phyloP scores from a whole-genome alignment of 2,888 invertebrate genomes.

The Trichogramma evanescens region DNA sequence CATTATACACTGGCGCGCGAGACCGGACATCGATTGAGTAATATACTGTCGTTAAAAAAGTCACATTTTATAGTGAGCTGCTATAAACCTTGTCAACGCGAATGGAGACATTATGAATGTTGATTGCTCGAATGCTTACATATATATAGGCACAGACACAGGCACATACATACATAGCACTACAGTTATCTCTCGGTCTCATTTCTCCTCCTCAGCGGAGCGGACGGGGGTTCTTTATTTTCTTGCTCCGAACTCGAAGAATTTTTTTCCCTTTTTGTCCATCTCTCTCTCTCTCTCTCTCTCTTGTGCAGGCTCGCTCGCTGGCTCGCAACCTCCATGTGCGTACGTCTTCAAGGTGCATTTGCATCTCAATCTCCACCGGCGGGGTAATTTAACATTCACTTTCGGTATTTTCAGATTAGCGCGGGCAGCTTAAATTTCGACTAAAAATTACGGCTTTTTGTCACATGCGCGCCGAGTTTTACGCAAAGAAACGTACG shows the following conservation, averaged over 20 bases:
- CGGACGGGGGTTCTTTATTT: background rate
- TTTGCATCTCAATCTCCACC: slow-evolving; percentile 40
- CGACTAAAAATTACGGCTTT: slow-evolving; percentile 11
- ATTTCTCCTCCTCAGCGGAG: background rate
- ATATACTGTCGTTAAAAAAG: too few relatives aligned
- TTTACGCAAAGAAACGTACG: too few relatives aligned
- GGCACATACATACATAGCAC: too few relatives aligned
- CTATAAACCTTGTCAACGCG: background rate
- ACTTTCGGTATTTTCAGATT: slow-evolving; percentile 33
- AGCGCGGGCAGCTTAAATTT: slow-evolving; percentile 23
- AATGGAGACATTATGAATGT: slow-evolving; percentile 43
- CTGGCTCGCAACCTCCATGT: too few relatives aligned
- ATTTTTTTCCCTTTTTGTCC: slow-evolving; percentile 20
- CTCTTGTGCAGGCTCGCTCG: slow-evolving; percentile 18
- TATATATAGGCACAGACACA: too few relatives aligned
- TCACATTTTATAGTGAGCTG: too few relatives aligned
- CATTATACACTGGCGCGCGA: slow-evolving; percentile 30
- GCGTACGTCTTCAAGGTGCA: slow-evolving; percentile 14
- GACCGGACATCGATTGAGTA: slow-evolving; percentile 24
- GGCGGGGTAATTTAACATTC: slow-evolving; percentile 36
- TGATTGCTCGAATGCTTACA: slow-evolving; percentile 38
- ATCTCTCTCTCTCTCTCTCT: slow-evolving; percentile 14
- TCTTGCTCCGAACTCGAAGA: slow-evolving; percentile 16
- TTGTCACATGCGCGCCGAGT: slow-evolving; percentile 7
- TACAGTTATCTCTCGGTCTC: slow-evolving; percentile 31